A percentile compares a stretch with the other conserved stretches of the same genome.
phyloP scores from a whole-genome alignment of 2,797 vertebrate species.

The Gambelia wislizenii region DNA sequence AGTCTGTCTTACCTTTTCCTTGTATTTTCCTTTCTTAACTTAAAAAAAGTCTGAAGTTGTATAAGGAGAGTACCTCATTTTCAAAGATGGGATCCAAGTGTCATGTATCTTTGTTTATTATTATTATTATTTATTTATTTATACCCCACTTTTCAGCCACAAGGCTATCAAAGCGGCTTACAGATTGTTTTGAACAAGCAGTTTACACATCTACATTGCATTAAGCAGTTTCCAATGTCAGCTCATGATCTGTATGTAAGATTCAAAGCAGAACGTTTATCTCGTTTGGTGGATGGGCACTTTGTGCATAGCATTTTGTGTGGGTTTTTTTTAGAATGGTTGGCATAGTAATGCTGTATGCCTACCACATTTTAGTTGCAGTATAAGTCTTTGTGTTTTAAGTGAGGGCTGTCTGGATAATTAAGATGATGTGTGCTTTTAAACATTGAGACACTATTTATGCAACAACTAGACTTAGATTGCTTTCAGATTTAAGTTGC shows the following conservation, averaged over 20 bases:
- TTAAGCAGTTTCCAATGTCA: too few relatives aligned
- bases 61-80: too few relatives aligned
- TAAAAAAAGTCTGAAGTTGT: constrained; percentile 29
- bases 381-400: background rate
- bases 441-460: background rate
- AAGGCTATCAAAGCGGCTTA: too few relatives aligned
- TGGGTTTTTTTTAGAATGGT: background rate
- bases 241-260: background rate
- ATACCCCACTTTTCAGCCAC: too few relatives aligned
- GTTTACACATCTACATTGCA: too few relatives aligned
- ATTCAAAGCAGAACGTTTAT: background rate
- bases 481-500: background rate
- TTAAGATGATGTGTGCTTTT: background rate
- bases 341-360: background rate
- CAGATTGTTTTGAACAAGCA: too few relatives aligned
- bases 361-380: background rate
- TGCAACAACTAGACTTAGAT: background rate
- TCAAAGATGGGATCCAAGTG: background rate
- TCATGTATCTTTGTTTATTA: background rate
- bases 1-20: constrained; percentile 10
- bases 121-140: too few relatives aligned
- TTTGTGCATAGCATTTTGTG: background rate
- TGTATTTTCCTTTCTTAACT: background rate
- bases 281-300: background rate
- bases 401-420: background rate